phyloP scores from a whole-genome alignment of 2,797 vertebrate species.

The Hoplostethus mediterraneus region DNA sequence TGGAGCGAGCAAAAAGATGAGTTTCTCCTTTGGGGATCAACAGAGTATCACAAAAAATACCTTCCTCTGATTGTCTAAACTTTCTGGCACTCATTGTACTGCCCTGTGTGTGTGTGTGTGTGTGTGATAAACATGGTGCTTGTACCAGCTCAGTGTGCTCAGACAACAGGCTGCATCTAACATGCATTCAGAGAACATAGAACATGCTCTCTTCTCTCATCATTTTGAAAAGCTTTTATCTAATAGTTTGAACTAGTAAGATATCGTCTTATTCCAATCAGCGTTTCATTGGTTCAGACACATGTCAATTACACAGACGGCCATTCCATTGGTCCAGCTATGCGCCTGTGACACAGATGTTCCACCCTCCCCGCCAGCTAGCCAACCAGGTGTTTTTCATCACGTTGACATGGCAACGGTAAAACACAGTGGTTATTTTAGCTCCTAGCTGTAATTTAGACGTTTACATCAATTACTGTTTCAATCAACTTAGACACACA shows the following conservation, averaged over 20 bases:
- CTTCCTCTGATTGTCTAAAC: slow-evolving; percentile 58
- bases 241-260: slow-evolving; percentile 46
- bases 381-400: slow-evolving; percentile 81
- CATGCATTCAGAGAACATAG: slow-evolving; percentile 15
- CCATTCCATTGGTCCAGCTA: slow-evolving; percentile 63
- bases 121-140: slow-evolving; percentile 36
- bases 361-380: slow-evolving; percentile 65
- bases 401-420: slow-evolving; percentile 82
- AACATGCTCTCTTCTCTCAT: too few relatives aligned
- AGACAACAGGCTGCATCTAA: slow-evolving; percentile 20
- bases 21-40: slow-evolving; percentile 22
- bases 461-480: slow-evolving; percentile 86
- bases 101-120: slow-evolving; percentile 45
- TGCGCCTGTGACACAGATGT: slow-evolving; percentile 63
- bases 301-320: slow-evolving; percentile 46
- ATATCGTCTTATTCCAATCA: slow-evolving; percentile 29
- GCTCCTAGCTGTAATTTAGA: slow-evolving; percentile 85
- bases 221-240: slow-evolving; percentile 7
- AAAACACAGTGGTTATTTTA: slow-evolving; percentile 84
- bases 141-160: slow-evolving; percentile 16
- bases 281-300: slow-evolving; percentile 68
- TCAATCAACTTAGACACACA: slow-evolving; percentile 76
- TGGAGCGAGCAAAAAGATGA: slow-evolving; percentile 10
- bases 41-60: slow-evolving; percentile 43
- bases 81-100: slow-evolving; percentile 40